A percentile compares a stretch with the other conserved stretches of the same genome.
These are phyloP conservation scores for Chrysocyon brachyurus DNA, from an alignment of 2,797 vertebrate species.

Conservation along the genomic window DNA sequence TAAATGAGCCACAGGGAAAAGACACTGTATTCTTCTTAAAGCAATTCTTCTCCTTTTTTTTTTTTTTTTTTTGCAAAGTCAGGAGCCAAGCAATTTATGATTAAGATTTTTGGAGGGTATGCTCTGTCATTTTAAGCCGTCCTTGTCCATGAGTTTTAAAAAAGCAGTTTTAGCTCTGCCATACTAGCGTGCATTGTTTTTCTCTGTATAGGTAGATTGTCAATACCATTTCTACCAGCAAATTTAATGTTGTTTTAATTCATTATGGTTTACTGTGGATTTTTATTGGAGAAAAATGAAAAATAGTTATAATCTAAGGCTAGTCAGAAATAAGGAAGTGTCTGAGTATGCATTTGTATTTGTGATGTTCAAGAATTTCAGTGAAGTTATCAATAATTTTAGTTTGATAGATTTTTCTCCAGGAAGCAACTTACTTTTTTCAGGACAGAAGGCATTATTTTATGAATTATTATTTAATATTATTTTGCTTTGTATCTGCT, in stretches of 20 bases:
- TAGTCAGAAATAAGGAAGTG: conserved; percentile 51
- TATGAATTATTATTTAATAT: conserved; percentile 59
- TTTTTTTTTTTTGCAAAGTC: conserved; percentile 38
- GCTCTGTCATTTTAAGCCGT: conserved; percentile 65
- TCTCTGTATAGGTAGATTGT: conserved; percentile 51
- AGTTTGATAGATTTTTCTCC: conserved; percentile 34
- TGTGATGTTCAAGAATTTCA: conserved; percentile 36
- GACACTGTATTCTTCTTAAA: conserved; percentile 75
- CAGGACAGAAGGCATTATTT: not conserved
- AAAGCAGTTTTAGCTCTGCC: conserved; percentile 60
- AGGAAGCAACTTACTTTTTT: conserved; percentile 56
- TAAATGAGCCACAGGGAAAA: conserved; percentile 68
- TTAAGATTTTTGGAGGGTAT: conserved; percentile 71
- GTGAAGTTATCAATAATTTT: conserved; percentile 63
- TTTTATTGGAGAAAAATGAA: conserved; percentile 59
- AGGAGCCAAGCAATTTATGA: conserved; percentile 68
- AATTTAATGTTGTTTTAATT: conserved; percentile 61
- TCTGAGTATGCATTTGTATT: conserved; percentile 57
- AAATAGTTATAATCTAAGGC: conserved; percentile 63
- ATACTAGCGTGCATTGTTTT: conserved; percentile 45
- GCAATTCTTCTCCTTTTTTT: conserved; percentile 64
- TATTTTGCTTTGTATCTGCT: conserved; percentile 63
- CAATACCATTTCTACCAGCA: conserved; percentile 55
- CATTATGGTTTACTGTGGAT: conserved; percentile 61
- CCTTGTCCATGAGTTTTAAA: conserved; percentile 61